phyloP scores from a whole-genome alignment of 2,113 vertebrate genomes.

The Pygathrix nemaeus region DNA sequence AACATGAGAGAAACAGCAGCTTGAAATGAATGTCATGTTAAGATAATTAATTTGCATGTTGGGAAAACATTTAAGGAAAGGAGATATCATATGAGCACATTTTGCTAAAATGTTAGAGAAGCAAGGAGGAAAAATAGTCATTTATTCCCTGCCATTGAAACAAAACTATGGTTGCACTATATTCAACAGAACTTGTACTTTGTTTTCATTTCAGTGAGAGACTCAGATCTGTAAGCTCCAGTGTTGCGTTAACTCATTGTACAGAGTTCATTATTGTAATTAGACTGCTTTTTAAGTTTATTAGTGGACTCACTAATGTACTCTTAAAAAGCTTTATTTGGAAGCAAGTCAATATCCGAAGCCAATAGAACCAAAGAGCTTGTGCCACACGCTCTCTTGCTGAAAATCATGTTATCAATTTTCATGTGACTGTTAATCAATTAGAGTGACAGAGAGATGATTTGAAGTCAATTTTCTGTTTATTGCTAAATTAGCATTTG shows the following conservation, averaged over 20 bases:
- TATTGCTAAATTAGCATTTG: constrained; percentile 87
- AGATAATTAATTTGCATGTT: constrained; percentile 7
- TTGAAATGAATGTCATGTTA: constrained; percentile 38
- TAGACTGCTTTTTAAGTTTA: constrained; percentile 87
- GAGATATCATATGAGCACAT: constrained; percentile 19
- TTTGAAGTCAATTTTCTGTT: constrained; percentile 94
- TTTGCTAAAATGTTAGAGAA: constrained; percentile 15
- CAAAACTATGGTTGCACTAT: not conserved
- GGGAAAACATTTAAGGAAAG: not conserved
- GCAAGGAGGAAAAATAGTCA: constrained; percentile 26
- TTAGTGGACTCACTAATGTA: constrained; percentile 86
- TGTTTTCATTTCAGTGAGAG: constrained; percentile 69
- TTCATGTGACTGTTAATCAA: constrained; percentile 97
- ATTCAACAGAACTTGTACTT: constrained; percentile 30
- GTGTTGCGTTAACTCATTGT: constrained; percentile 72
- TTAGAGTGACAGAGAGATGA: constrained; percentile 93
- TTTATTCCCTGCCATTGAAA: constrained; percentile 10
- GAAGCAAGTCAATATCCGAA: constrained; percentile 86
- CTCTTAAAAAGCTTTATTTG: constrained; percentile 88
- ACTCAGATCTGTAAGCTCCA: constrained; percentile 62
- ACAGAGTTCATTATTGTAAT: constrained; percentile 83
- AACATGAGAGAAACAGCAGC: not conserved
- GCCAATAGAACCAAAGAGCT: constrained; percentile 82
- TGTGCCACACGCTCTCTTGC: constrained; percentile 81
- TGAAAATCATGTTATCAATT: constrained; percentile 95